Conservation (phyloP, 2,113 vertebrate species). For the Cryptomyrus ogoouensis region DNA sequence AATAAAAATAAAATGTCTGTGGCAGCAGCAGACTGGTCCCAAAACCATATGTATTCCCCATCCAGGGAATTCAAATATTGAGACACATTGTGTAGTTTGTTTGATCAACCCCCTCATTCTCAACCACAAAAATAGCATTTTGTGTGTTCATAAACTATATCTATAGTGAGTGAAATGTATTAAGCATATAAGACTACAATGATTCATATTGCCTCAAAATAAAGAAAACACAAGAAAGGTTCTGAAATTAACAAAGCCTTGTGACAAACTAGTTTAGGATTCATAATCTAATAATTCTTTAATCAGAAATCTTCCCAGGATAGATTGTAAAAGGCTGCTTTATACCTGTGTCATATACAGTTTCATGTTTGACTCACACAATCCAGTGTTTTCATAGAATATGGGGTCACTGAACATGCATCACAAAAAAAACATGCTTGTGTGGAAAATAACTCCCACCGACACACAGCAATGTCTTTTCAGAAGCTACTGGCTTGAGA, state of each 20-base stretch:
- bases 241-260: not conserved
- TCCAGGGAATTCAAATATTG: not conserved
- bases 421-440: not conserved
- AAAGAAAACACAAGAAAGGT: not conserved
- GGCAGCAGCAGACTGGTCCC: not conserved
- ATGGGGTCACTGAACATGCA: not conserved
- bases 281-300: not conserved
- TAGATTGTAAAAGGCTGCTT: not conserved
- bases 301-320: not conserved
- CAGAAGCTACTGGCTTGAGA: slow-evolving; percentile 6
- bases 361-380: not conserved
- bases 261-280: not conserved
- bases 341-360: not conserved
- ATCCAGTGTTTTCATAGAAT: not conserved
- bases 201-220: not conserved
- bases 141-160: not conserved
- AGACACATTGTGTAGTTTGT: not conserved
- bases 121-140: not conserved
- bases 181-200: not conserved
- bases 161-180: not conserved
- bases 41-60: not conserved
- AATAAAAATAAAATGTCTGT: not conserved
- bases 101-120: not conserved
- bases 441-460: not conserved
- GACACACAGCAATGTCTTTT: not conserved